A percentile compares a stretch with the other conserved stretches of the same genome.
Evolutionary conservation across 2,888 invertebrate genomes (phyloP).

Genomic region (Idaea biselata): DNA sequence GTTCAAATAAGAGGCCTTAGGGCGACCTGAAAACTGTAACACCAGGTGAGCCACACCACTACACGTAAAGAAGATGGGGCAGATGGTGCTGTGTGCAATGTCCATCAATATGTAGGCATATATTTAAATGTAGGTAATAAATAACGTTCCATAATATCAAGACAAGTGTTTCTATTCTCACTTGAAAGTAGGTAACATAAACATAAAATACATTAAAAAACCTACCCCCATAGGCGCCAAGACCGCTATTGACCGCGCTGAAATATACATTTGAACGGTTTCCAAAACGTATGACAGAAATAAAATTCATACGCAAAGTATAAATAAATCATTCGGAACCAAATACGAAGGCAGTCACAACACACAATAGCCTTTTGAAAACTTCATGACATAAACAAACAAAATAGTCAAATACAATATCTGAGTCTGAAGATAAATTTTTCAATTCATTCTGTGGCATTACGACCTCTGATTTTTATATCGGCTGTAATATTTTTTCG

Average conservation of each 20-base stretch:
- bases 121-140: too few relatives aligned
- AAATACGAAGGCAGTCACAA: neutral
- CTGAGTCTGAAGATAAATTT: slow-evolving; percentile 24
- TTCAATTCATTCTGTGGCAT: slow-evolving; percentile 35
- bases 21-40: too few relatives aligned
- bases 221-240: neutral
- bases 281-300: neutral
- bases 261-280: neutral
- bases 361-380: slow-evolving; percentile 2
- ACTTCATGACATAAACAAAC: slow-evolving; percentile 7
- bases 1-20: too few relatives aligned
- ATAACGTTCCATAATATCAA: too few relatives aligned
- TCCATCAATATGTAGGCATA: too few relatives aligned
- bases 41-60: too few relatives aligned
- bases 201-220: neutral
- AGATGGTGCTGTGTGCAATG: too few relatives aligned
- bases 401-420: neutral
- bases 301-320: slow-evolving; percentile 1
- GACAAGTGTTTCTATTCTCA: neutral
- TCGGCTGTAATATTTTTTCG: slow-evolving; percentile 53
- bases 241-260: neutral
- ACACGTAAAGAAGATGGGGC: too few relatives aligned
- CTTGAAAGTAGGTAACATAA: neutral
- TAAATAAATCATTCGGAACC: neutral
- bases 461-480: slow-evolving; percentile 37